Evolutionary conservation across 2,888 invertebrate genomes (phyloP).

Genomic region (Tenodera sinensis): DNA sequence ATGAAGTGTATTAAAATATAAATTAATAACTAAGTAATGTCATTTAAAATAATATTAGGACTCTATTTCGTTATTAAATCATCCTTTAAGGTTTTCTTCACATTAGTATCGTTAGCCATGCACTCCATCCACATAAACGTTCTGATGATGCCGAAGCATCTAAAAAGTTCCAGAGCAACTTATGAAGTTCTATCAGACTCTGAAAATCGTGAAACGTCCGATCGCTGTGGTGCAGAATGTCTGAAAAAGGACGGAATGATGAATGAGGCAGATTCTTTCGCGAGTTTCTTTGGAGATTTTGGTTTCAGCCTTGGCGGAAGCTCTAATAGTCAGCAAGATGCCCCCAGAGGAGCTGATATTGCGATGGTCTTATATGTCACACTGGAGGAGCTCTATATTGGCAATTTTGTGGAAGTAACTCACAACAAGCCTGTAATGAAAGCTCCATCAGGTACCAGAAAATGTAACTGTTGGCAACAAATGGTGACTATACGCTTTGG

Average conservation of each 20-base stretch:
- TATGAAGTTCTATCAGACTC: conserved; percentile 92
- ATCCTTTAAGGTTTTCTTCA: too few species aligned
- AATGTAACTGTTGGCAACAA: conserved; percentile 98
- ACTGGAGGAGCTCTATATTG: conserved; percentile 93
- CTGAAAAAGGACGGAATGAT: conserved; percentile 86
- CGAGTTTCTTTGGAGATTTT: conserved; percentile 95
- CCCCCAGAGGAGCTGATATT: conserved; percentile 86
- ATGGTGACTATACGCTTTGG: conserved; percentile 97
- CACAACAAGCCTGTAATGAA: conserved; percentile 95
- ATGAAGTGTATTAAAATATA: too few species aligned
- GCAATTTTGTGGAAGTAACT: conserved; percentile 97
- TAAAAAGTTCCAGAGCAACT: conserved; percentile 90
- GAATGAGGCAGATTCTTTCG: conserved; percentile 90
- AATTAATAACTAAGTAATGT: too few species aligned
- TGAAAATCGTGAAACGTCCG: conserved; percentile 91
- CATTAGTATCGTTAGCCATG: conserved; percentile 94
- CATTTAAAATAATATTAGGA: too few species aligned
- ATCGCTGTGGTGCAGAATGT: conserved; percentile 96
- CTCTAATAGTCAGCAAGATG: conserved; percentile 67
- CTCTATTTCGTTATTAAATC: too few species aligned
- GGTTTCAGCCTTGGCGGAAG: conserved; percentile 80
- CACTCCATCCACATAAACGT: conserved; percentile 97
- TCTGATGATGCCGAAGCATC: conserved; percentile 89
- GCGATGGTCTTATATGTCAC: conserved; percentile 89
- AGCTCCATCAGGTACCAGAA: conserved; percentile 88